Base-by-base conservation (phyloP, 2,797 vertebrate species). In the Lophotriccus pileatus region DNA sequence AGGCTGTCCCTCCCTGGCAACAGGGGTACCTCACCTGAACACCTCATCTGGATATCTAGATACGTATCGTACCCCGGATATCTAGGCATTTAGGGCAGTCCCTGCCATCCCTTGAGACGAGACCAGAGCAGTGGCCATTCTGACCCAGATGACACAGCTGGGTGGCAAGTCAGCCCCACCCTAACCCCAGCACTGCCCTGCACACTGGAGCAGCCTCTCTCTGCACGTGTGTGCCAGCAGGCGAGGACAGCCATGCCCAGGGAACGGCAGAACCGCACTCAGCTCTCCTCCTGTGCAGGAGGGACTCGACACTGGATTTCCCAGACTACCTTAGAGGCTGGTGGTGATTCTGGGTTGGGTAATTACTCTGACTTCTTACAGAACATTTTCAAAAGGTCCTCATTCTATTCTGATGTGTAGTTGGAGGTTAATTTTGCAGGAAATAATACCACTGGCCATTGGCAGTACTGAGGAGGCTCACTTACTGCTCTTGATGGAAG, bases 161-260 rank as follows among this genome's bases (percentile, higher is more conserved):
- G 16, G 10, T n/a, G 39, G n/a, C 34, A 20, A 41, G 30, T 27
- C 53, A 44, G 56, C 13, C 34, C 9, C 0, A 0, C 5, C 69
- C 46, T 53, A n/a, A 36, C 30, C 12, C 41, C 10, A 16, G 30
- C 43, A 8, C 2, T 66, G 39, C 36, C 47, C 47, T 47, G n/a
- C 56, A 16, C 52, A 19, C 41, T 9, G 30, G 15, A 9, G 19
- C 55, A 73, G 39, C 7, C 55, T 23, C 13, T 16, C 69, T 43
- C 50, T 44, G 41, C 39, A 53, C 13, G 1, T 1, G 6, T 39
- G 43, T 11, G 21, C 30, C 53, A 49, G 62, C 50, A 55, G 68
- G 49, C 6, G 9, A 68, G 12, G 3, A 18, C 23, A 46, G 53
- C 24, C n/a, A 19, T 30, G 59, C 59, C 50, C 50, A 11, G 46